Evolutionary conservation across 2,797 vertebrate genomes (phyloP), one percentile per base, ranked within the genome.

Genomic region (Peromyscus nudipes): DNA sequence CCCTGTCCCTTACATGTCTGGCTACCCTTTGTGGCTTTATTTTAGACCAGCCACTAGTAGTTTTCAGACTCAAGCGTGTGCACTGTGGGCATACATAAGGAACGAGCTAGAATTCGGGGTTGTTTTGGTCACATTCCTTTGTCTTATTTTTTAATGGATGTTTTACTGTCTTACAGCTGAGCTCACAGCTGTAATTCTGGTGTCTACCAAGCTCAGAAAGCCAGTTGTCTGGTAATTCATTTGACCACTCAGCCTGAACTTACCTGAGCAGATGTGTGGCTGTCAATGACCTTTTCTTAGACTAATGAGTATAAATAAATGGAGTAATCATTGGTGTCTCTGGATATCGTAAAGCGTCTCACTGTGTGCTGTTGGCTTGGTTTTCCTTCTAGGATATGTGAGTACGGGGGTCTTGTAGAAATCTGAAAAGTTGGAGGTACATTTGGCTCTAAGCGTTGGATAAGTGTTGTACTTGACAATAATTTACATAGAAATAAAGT

Each of bases 401-500:
- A 7, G 13, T 57, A 1, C 77, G 23, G 1, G 31, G n/a, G 37
- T 55, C 46, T 57, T 86, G 62, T 34, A 37, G 23, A 64, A 64
- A 71, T 46, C 11, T 0, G 65, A 87, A 27, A 43, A 49, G 46
- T 75, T 27, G 16, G 12, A 73, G n/a, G 71, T 4, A 19, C 1
- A 0, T 62, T 67, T 65, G 60, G 6, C 55, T 55, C 65, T 84
- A 23, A 94, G 60, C 43, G 37, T 60, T 76, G 55, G 9, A 27
- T 31, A 65, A 31, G 27, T 31, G 14, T 57, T 6, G 27, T 7
- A 94, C 43, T 46, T 40, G 46, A 16, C 37, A 25, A 93, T 98
- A 83, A 73, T 94, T 95, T 43, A 67, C 17, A 91, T 23, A 55
- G 29, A 73, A 97, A 90, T 95, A 98, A 94, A 90, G 4, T 49